Evolutionary conservation across 1,140 invertebrate genomes (phyloP).

Genomic region (Oreohelix idahoensis): DNA sequence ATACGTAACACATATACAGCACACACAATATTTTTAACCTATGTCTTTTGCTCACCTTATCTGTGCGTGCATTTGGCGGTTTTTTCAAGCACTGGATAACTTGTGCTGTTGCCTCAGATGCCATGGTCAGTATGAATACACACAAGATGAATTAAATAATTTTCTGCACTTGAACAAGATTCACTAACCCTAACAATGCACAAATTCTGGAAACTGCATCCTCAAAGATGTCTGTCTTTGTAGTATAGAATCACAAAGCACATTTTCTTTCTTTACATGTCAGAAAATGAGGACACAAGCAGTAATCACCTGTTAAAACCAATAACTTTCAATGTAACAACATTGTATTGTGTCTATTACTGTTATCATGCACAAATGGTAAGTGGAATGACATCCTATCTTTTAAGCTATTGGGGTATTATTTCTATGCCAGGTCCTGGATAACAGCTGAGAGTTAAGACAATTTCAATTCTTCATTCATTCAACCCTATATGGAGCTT

Average conservation of each 20-base stretch:
- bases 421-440: too few relatives aligned
- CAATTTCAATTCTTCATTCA: too few relatives aligned
- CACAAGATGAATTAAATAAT: neutral
- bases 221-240: slow-evolving; percentile 16
- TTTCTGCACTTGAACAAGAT: neutral
- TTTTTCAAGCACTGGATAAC: slow-evolving; percentile 60
- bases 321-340: too few relatives aligned
- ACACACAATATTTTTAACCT: too few relatives aligned
- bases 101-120: slow-evolving; percentile 46
- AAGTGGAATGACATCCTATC: too few relatives aligned
- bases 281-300: neutral
- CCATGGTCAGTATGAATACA: slow-evolving; percentile 10
- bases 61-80: slow-evolving; percentile 48
- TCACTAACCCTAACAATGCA: neutral
- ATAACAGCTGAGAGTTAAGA: too few relatives aligned
- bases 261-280: neutral
- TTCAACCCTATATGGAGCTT: too few relatives aligned
- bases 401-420: too few relatives aligned
- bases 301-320: too few relatives aligned
- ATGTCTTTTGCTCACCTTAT: slow-evolving; percentile 48
- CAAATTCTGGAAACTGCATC: neutral
- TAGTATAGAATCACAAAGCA: slow-evolving; percentile 35
- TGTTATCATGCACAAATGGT: too few relatives aligned
- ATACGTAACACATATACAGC: too few relatives aligned
- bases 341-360: too few relatives aligned